Base-by-base conservation (phyloP, 2,888 invertebrate genomes). In the Lampropteryx suffumata region DNA sequence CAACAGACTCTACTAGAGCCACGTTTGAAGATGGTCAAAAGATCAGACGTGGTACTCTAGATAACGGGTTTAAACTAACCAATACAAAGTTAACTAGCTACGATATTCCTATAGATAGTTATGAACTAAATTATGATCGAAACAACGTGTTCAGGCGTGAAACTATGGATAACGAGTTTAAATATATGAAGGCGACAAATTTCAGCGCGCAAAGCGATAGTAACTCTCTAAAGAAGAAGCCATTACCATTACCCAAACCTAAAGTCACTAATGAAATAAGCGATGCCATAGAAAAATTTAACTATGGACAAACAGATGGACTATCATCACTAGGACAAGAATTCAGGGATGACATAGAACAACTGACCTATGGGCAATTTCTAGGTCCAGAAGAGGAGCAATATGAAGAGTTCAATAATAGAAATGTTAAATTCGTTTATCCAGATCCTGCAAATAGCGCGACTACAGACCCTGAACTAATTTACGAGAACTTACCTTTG, bases 221-320 rank as follows among this genome's bases (percentile, higher is more conserved):
- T 10, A 36, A 41, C 10, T 21, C 34, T 28, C 39, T 45, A 7
- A 74, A 69, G 59, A 75, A 67, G 32, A 74, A 53, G 60, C 75
- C 73, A 12, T 60, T 59, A 17, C 68, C 69, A 8, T 26, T 62
- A 32, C 70, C 67, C 2, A 76, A 69, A 59, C 73, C 73, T 2
- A 33, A 35, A 35, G 7, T 45, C 1, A 39, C 27, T 30, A 28
- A 34, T 3, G 17, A 51, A 32, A 42, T 45, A 21, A 40, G 35
- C 14, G 13, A 43, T 26, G 21, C 50, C 2, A 50, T 50, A 35
- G 26, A 39, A 9, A 54, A 39, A 46, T 21, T 47, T 6, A 47
- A 34, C 14, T 29, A 13, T 41, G 11, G 17, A 1, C 41, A 36
- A 36, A 17, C n/a, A 28, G 41, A 43, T 27, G 5, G 9, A 5